phyloP scores from a whole-genome alignment of 2,888 invertebrate species.

The Clepsis dumicolana region DNA sequence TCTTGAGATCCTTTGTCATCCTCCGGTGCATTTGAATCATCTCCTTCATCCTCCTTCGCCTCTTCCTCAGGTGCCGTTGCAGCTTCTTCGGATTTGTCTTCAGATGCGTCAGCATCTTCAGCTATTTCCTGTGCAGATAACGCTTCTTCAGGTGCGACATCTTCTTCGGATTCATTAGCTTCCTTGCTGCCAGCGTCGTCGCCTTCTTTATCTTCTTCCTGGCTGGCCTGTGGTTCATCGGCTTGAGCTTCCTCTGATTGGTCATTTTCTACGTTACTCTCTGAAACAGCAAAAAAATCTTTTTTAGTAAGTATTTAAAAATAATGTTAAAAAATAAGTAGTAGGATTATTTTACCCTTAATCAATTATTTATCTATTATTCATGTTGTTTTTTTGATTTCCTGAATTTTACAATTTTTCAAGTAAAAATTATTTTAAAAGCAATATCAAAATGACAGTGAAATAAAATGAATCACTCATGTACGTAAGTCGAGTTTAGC shows the following conservation, averaged over 20 bases:
- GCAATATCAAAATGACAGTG: too few species aligned
- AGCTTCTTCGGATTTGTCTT: slow-evolving; percentile 59
- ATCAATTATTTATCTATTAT: too few species aligned
- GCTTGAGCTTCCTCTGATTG: slow-evolving; percentile 64
- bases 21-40: slow-evolving; percentile 60
- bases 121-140: slow-evolving; percentile 48
- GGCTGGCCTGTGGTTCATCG: slow-evolving; percentile 58
- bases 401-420: too few species aligned
- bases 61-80: slow-evolving; percentile 55
- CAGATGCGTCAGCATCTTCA: slow-evolving; percentile 50
- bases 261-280: slow-evolving; percentile 69
- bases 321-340: too few species aligned
- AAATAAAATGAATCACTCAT: too few species aligned
- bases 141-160: slow-evolving; percentile 40
- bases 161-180: slow-evolving; percentile 41
- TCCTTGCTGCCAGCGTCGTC: slow-evolving; percentile 47
- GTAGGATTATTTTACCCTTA: too few species aligned
- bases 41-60: slow-evolving; percentile 49
- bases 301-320: background rate
- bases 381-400: too few species aligned
- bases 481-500: too few species aligned
- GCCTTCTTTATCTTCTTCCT: slow-evolving; percentile 50
- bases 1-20: slow-evolving; percentile 79
- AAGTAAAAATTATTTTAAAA: too few species aligned
- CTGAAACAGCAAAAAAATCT: slow-evolving; percentile 54